Evolutionary conservation across 92 coral and sea anemone genomes (phyloP).

Genomic region (Epizoanthus fatuus): DNA sequence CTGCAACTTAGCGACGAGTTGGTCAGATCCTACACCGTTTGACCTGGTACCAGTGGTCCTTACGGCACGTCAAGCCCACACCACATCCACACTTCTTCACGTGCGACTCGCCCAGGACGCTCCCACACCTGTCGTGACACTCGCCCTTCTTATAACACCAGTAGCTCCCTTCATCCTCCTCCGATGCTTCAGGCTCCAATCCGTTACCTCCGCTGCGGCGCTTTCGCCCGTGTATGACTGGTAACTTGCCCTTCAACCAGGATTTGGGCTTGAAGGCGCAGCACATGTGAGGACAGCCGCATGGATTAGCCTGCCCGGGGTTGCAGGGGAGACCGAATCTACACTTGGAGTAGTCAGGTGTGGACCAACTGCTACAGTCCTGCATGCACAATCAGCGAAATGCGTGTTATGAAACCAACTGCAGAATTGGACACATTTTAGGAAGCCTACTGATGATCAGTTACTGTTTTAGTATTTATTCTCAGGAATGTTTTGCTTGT

Average conservation of each 20-base stretch:
- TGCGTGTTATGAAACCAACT: too few species aligned
- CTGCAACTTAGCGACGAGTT: neutral
- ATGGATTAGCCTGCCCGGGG: conserved; percentile 3
- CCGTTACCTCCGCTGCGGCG: conserved; percentile 10
- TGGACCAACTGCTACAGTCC: conserved; percentile 20
- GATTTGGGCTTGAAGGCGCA: conserved; percentile 17
- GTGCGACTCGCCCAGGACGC: conserved; percentile 20
- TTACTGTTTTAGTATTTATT: too few species aligned
- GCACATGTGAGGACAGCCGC: conserved; percentile 26
- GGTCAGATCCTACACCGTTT: conserved; percentile 32
- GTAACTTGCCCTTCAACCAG: conserved; percentile 14
- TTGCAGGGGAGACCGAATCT: conserved; percentile 18
- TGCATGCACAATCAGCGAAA: neutral
- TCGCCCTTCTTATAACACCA: conserved; percentile 36
- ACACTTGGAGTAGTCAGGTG: conserved; percentile 36
- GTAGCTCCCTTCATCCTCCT: neutral
- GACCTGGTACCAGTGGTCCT: conserved; percentile 12
- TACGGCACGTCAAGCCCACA: conserved; percentile 5
- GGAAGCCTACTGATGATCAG: too few species aligned
- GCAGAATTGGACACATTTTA: too few species aligned
- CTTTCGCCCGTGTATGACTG: conserved; percentile 27
- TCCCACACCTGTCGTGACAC: conserved; percentile 35
- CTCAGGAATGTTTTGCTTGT: too few species aligned
- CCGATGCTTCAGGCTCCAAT: neutral
- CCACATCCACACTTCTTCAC: conserved; percentile 41